Evolutionary conservation across 1,140 invertebrate species (phyloP), one percentile per base, ranked within the genome.

Genomic region (Hyles vespertilio): DNA sequence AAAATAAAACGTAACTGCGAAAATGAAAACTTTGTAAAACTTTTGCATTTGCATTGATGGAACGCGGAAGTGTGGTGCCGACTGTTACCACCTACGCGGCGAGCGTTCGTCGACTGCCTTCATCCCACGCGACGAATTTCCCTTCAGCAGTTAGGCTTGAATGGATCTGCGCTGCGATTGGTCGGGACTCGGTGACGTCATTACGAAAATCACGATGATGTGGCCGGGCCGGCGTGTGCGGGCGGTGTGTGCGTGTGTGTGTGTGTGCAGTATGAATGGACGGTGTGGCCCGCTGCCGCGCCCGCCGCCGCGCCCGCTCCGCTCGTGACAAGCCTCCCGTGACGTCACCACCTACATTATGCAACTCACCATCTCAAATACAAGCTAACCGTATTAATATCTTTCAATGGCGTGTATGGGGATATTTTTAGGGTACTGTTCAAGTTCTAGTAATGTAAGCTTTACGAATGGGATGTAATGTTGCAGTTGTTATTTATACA

Each of bases 61-160:
- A 45, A 8, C 61, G 45, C 9, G 52, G 36, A 44, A 54, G 52
- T 43, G 36, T 2, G 36, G 36, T 40, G 8, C 36, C 22, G 52
- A n/a, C 52, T 43, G 51, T 51, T 55, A 58, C 61, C 54, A 46
- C 63, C 61, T 43, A 54, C 67, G 59, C 72, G 75, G 70, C 74
- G 75, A 61, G 59, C 77, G 75, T 67, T 59, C 53, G 70, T 65
- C 78, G 83, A 86, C 85, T 88, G 79, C 61, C 70, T 74, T 65
- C 78, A 84, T 81, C 81, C 74, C 63, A 61, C 61, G 56, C 63
- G 70, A 77, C 72, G 74, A 86, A 82, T 74, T 84, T 87, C 77
- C 75, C 82, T 87, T 88, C 81, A 85, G 74, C 74, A 88, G 84
- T 83, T 85, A 74, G 79, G 84, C 77, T 85, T 88, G 85, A 88